These are phyloP conservation scores for Cephalotes varians DNA, from an alignment of 2,888 invertebrate species.

Conservation along the genomic window DNA sequence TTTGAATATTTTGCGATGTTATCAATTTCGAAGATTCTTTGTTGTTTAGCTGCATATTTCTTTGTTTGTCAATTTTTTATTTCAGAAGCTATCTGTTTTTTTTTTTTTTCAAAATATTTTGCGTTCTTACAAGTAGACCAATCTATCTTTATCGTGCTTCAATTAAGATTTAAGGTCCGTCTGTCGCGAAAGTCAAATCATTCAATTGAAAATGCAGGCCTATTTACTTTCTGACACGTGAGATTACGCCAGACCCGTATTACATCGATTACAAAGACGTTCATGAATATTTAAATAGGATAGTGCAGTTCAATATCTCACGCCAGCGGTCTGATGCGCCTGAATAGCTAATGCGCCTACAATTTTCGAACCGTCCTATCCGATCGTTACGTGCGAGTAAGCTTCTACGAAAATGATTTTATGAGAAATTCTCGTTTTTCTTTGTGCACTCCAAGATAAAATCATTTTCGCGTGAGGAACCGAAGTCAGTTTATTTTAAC, in stretches of 20 bases:
- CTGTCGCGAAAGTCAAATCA: constrained; percentile 22
- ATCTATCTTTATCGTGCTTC: neutral
- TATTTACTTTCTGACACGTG: constrained; percentile 75
- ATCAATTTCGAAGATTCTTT: neutral
- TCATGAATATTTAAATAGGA: constrained; percentile 77
- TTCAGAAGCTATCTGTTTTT: neutral
- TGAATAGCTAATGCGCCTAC: constrained; percentile 72
- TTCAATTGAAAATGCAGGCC: constrained; percentile 68
- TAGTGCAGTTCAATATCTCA: constrained; percentile 76
- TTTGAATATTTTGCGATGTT: neutral
- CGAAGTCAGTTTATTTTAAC: neutral
- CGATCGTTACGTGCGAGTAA: constrained; percentile 56
- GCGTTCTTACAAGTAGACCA: neutral
- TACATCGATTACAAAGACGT: constrained; percentile 77
- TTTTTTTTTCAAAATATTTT: neutral
- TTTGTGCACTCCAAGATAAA: neutral
- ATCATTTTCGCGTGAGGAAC: neutral
- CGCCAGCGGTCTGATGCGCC: constrained; percentile 65
- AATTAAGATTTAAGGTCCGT: constrained; percentile 17
- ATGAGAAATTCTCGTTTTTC: constrained; percentile 39
- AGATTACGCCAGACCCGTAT: constrained; percentile 73
- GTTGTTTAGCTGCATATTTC: neutral
- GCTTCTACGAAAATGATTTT: constrained; percentile 54
- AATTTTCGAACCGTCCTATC: constrained; percentile 67
- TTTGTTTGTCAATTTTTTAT: neutral